These are phyloP conservation scores for Drosophila parabipectinata DNA, from an alignment of 1,140 invertebrate genomes.

Conservation along the genomic window DNA sequence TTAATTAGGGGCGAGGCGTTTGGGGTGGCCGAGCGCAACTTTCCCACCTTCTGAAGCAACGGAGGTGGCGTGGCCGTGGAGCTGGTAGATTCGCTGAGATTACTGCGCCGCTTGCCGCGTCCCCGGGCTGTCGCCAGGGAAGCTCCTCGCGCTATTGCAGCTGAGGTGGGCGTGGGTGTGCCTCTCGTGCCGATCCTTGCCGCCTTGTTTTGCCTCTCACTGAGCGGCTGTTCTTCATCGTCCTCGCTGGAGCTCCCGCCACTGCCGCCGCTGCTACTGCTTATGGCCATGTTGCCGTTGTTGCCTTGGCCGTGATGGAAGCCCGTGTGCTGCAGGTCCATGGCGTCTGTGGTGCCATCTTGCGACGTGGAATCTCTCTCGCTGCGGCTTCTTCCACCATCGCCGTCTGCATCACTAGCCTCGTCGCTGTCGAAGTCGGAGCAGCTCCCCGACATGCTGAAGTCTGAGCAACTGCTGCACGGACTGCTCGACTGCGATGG, in stretches of 20 bases:
- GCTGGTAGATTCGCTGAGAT: slow-evolving; percentile 66
- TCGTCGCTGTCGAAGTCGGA: slow-evolving; percentile 82
- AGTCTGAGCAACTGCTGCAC: slow-evolving; percentile 82
- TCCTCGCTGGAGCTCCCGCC: slow-evolving; percentile 61
- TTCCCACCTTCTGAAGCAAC: slow-evolving; percentile 46
- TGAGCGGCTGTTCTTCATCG: slow-evolving; percentile 29
- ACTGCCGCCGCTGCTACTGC: slow-evolving; percentile 63
- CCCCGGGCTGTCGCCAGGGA: slow-evolving; percentile 41
- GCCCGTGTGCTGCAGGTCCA: slow-evolving; percentile 62
- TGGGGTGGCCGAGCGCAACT: slow-evolving; percentile 64
- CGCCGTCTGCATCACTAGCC: slow-evolving; percentile 68
- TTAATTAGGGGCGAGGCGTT: slow-evolving; percentile 64
- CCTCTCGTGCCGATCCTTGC: slow-evolving; percentile 53
- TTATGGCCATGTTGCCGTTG: slow-evolving; percentile 68
- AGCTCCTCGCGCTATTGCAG: slow-evolving; percentile 21
- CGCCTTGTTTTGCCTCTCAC: slow-evolving; percentile 26
- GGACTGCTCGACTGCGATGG: slow-evolving; percentile 78
- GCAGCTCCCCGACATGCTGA: slow-evolving; percentile 75
- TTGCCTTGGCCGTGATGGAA: slow-evolving; percentile 51
- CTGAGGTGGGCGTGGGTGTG: slow-evolving; percentile 59
- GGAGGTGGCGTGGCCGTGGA: slow-evolving; percentile 69
- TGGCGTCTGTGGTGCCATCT: slow-evolving; percentile 68
- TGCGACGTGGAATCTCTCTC: slow-evolving; percentile 63
- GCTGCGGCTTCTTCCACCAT: slow-evolving; percentile 45
- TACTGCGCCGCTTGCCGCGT: slow-evolving; percentile 67